Base-by-base conservation (phyloP, 2,888 invertebrate species). In the Xestia xanthographa region DNA sequence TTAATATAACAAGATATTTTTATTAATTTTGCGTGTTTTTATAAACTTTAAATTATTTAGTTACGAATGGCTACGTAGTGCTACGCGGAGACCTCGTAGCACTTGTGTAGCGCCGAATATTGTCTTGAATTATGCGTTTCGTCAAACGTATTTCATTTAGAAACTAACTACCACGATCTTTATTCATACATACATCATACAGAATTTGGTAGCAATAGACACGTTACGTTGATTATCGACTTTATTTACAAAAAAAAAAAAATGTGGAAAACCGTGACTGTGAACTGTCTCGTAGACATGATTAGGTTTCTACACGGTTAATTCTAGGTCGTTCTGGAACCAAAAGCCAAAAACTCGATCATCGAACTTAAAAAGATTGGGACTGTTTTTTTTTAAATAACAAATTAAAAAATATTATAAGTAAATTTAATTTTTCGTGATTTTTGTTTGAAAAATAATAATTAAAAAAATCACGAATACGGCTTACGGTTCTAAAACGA, bases 221-320 rank as follows among this genome's bases (percentile, higher is more conserved):
- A 56, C 6, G 38, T 20, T 17, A 48, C 38, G 14, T 58, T 34
- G 12, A 71, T 26, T 65, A 45, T 8, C 17, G 14, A 26, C 29
- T 17, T 45, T 17, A 22, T 17, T n/a, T 34, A n/a, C 0, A 22
- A 41, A 48, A 56, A 2, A 3, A 53, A 8, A 34, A 45, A 0
- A 2, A 26, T 5, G 8, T 11, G 17, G 17, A 29, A 38, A 34
- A 26, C 26, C 26, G 41, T 80, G 75, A 81, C 34, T 34, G 41
- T 80, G 75, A 81, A 76, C 53, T 72, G 75, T 71, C 62, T 81
- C 73, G 66, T 80, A 75, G 71, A 70, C 78, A 82, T 80, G 75
- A 84, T 85, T 79, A 82, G 72, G 74, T 80, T 83, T 85, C 68
- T 84, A 34, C 34, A 34, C 34, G 34, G 34, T 34, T 34, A 34